Evolutionary conservation across 1,140 invertebrate species (phyloP).

Genomic region (Heliconius hewitsoni): DNA sequence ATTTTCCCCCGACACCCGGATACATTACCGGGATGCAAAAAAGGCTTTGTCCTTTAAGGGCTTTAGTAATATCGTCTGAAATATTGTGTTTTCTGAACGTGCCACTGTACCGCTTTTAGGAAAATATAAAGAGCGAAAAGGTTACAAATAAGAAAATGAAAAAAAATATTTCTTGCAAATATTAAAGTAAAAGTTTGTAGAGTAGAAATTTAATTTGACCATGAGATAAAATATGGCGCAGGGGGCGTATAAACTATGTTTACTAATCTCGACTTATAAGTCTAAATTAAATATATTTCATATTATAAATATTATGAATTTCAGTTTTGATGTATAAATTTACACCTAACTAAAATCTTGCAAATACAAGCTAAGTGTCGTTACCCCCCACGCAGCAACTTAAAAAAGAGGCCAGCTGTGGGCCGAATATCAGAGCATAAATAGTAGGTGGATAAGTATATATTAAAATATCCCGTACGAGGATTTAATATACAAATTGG

Average conservation of each 20-base stretch:
- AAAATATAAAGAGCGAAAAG: slow-evolving; percentile 7
- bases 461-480: not conserved
- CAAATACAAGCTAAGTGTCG: no score
- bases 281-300: no score
- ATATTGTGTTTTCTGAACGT: slow-evolving; percentile 24
- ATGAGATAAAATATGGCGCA: no score
- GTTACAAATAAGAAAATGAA: slow-evolving; percentile 14
- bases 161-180: not conserved
- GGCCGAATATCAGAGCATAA: no score
- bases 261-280: no score
- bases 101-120: slow-evolving; percentile 9
- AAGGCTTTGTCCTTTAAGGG: slow-evolving; percentile 32
- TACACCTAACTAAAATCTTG: not conserved
- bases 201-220: not conserved
- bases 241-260: no score
- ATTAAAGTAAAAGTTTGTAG: not conserved
- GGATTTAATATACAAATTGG: not conserved
- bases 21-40: slow-evolving; percentile 34
- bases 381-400: no score
- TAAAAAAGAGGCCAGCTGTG: no score
- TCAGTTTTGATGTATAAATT: not conserved
- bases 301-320: no score
- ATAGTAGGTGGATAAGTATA: no score
- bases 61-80: slow-evolving; percentile 30
- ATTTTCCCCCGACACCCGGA: slow-evolving; percentile 25